Base-by-base conservation (phyloP, 2,113 vertebrate genomes). In the Falcunculus frontatus region DNA sequence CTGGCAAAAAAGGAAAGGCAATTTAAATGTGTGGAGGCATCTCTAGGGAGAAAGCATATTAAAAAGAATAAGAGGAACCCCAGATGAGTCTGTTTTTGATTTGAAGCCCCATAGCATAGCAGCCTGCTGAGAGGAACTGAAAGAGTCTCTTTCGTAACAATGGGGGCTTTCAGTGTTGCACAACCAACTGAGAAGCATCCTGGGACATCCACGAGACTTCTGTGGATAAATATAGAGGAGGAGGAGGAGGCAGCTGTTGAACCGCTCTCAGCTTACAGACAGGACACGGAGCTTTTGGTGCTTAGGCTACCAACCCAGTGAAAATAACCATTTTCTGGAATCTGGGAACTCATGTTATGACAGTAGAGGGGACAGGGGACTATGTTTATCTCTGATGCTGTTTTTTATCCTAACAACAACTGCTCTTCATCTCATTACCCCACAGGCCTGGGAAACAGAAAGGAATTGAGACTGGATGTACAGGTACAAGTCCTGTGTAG, bases 111-210 rank as follows among this genome's bases (percentile, higher is more conserved):
- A 26, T 11, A 78, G 46, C 4, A 0, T 7, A 82, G 37, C 64
- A 81, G 76, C 35, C 35, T 85, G 73, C 46, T 82, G 67, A 95
- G 86, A 80, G 92, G 93, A 97, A 96, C 65, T 75, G 90, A 96
- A 92, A 95, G 57, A 76, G 39, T 27, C 74, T 92, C 35, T 96
- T 96, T 92, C 70, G 76, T 73, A 96, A 87, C 74, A 85, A 67
- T 1, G 0, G n/a, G 17, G 52, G 21, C 69, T 96, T 89, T 89
- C 37, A 53, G 42, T 10, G 9, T 97, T 96, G 86, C 92, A 79
- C 59, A 96, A 96, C 13, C 30, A 55, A n/a, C 75, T 67, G 60
- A 92, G 76, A 89, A 91, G 21, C 7, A 3, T 81, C 69, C 79
- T 87, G 52, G 76, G 68, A 84, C 64, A 64, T 68, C 82, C 90